Percentiles rank a stretch among this genome's conserved stretches.
phyloP scores from a whole-genome alignment of 2,797 vertebrate genomes.

The Tokudaia tokunoshimensis region DNA sequence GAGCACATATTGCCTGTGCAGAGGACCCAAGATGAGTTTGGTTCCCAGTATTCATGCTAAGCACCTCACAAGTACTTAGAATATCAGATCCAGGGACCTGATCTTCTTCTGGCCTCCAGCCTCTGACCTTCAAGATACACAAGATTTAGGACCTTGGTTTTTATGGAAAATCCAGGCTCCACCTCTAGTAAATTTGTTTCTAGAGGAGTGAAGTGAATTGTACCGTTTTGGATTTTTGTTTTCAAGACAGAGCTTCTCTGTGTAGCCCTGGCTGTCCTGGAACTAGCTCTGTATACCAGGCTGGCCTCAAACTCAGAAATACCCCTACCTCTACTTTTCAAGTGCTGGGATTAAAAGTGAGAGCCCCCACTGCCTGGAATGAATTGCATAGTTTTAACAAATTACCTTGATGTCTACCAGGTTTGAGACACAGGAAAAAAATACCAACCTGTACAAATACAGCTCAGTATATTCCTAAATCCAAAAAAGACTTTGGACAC shows the following conservation, averaged over 20 bases:
- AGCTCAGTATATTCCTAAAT: not conserved
- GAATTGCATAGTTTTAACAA: slow-evolving; percentile 41
- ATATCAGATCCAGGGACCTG: not conserved
- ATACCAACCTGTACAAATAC: not conserved
- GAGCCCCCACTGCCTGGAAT: not conserved
- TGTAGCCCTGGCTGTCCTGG: not conserved
- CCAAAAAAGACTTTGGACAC: not conserved
- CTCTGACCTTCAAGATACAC: not conserved
- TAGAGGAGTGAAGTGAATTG: slow-evolving; percentile 1
- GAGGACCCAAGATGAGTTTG: not conserved
- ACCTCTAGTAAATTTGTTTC: slow-evolving; percentile 14
- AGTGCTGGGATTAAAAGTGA: not conserved
- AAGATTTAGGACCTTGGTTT: not conserved
- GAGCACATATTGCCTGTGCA: not conserved
- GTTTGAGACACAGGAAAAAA: slow-evolving; percentile 1
- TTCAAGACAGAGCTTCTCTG: not conserved
- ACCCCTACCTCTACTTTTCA: not conserved
- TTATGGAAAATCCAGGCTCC: not conserved
- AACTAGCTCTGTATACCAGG: not conserved
- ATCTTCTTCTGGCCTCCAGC: not conserved
- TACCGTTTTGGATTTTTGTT: not conserved
- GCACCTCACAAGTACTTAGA: not conserved
- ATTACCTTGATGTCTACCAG: not conserved
- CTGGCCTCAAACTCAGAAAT: not conserved
- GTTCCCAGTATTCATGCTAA: not conserved